phyloP scores from a whole-genome alignment of 2,113 vertebrate species.

The Paramormyrops kingsleyae region DNA sequence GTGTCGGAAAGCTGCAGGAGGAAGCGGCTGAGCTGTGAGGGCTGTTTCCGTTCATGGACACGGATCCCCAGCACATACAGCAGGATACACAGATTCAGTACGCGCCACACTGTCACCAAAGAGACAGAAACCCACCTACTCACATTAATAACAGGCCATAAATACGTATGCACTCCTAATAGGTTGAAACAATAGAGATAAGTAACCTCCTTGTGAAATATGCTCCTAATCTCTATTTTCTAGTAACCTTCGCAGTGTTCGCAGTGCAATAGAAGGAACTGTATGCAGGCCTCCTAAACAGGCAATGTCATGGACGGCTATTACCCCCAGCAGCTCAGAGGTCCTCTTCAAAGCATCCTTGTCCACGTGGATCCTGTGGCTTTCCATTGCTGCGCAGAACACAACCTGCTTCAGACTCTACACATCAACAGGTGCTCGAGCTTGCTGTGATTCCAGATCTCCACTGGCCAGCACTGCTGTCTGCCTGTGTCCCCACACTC shows the following conservation, averaged over 20 bases:
- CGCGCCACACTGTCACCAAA: background rate
- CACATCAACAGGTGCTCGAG: background rate
- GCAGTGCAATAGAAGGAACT: background rate
- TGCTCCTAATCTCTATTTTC: background rate
- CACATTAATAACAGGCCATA: background rate
- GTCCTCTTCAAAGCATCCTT: slow-evolving; percentile 70
- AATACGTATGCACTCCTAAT: background rate
- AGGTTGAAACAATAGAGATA: background rate
- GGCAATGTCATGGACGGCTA: background rate
- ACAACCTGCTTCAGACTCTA: background rate
- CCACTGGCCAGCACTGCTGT: background rate
- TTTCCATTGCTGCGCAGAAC: slow-evolving; percentile 77
- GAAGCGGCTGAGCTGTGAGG: background rate
- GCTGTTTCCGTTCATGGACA: background rate
- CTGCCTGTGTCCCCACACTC: background rate
- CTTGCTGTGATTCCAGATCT: too few species aligned
- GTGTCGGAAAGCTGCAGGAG: background rate
- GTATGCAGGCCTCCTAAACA: background rate
- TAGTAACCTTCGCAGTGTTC: background rate
- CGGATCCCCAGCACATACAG: background rate
- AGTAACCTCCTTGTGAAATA: background rate
- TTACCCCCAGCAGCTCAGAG: slow-evolving; percentile 79
- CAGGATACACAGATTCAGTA: background rate
- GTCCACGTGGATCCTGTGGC: slow-evolving; percentile 69
- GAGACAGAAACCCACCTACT: background rate